Evolutionary conservation across 2,113 vertebrate species (phyloP).

Genomic region (Calidris pugnax): DNA sequence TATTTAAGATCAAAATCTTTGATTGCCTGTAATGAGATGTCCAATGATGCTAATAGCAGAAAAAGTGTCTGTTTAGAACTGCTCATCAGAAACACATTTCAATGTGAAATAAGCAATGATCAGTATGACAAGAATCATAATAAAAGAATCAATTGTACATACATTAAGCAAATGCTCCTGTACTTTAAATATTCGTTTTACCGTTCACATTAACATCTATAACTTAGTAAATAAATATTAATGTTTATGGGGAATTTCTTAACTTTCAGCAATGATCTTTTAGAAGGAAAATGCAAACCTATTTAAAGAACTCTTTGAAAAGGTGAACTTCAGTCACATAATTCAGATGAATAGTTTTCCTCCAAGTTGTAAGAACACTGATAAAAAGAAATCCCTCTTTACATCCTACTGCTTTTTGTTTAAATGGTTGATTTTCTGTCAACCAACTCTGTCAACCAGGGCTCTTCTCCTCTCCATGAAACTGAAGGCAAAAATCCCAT

Average conservation of each 20-base stretch:
- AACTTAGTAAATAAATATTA: not conserved
- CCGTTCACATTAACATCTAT: not conserved
- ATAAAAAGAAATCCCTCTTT: not conserved
- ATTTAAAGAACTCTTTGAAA: not conserved
- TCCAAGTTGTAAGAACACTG: not conserved
- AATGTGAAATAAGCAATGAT: conserved; percentile 69
- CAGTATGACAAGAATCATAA: conserved; percentile 55
- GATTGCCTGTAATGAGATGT: conserved; percentile 54
- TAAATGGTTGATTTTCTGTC: not conserved
- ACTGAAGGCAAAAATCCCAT: not conserved
- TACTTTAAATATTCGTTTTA: not conserved
- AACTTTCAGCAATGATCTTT: not conserved
- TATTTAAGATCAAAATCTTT: conserved; percentile 48
- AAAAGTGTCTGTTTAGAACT: conserved; percentile 70
- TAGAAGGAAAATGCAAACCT: not conserved
- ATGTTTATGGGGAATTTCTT: not conserved
- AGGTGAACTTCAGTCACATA: not conserved
- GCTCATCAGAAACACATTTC: conserved; percentile 71
- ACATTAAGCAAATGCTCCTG: not conserved
- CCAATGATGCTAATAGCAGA: conserved; percentile 68
- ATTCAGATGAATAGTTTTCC: not conserved
- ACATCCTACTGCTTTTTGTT: not conserved
- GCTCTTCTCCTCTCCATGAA: not conserved
- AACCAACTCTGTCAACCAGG: accelerated
- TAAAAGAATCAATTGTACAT: not conserved